phyloP scores from a whole-genome alignment of 1,140 invertebrate species.

The Neodiprion lecontei region DNA sequence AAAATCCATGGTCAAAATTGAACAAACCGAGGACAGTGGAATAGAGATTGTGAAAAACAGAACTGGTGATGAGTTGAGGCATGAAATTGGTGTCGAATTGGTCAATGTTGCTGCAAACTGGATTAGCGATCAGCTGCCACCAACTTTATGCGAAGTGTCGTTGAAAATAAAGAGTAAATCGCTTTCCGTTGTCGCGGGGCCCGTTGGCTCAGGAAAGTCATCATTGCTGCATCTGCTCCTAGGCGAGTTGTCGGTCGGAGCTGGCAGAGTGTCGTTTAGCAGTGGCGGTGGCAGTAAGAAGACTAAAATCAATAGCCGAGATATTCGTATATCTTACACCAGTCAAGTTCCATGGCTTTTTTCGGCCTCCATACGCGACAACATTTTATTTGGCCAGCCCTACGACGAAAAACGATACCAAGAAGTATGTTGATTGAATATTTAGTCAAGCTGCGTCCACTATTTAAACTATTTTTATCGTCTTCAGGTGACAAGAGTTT shows the following conservation, averaged over 20 bases:
- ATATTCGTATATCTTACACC: slow-evolving; percentile 74
- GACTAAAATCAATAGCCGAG: slow-evolving; percentile 42
- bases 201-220: slow-evolving; percentile 82
- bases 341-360: slow-evolving; percentile 83
- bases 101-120: slow-evolving; percentile 53
- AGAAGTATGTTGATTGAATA: slow-evolving; percentile 62
- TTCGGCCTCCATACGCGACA: slow-evolving; percentile 73
- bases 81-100: background rate
- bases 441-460: too few relatives aligned
- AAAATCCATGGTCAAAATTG: background rate
- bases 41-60: too few relatives aligned
- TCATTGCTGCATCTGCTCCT: slow-evolving; percentile 76
- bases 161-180: slow-evolving; percentile 70
- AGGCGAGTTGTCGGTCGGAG: slow-evolving; percentile 71
- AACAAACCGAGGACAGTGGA: background rate
- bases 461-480: background rate
- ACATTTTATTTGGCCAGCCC: slow-evolving; percentile 80
- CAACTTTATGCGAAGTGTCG: slow-evolving; percentile 68
- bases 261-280: slow-evolving; percentile 63
- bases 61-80: too few relatives aligned
- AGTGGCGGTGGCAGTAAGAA: background rate
- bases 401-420: slow-evolving; percentile 74
- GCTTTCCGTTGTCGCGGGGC: slow-evolving; percentile 77
- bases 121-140: slow-evolving; percentile 46
- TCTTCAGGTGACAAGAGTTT: slow-evolving; percentile 61